Conservation (phyloP, 2,113 vertebrate species). For the Perognathus longimembris region DNA sequence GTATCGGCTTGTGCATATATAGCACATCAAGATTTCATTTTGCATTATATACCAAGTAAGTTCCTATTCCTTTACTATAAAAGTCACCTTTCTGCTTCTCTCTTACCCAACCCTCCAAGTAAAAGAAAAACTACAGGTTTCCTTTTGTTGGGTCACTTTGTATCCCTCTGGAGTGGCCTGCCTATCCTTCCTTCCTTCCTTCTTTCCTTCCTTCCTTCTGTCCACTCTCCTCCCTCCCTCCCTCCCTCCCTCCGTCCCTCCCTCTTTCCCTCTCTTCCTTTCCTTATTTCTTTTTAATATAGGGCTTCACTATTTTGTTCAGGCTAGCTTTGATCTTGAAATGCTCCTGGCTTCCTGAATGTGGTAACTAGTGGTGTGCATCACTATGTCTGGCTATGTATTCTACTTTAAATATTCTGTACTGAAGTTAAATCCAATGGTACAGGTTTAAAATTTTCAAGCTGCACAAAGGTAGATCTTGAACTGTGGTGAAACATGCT, state of each 20-base stretch:
- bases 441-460: background rate
- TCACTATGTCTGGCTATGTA: background rate
- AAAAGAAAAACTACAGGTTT: slow-evolving; percentile 1
- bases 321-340: too few species aligned
- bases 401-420: too few species aligned
- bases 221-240: too few species aligned
- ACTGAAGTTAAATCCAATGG: background rate
- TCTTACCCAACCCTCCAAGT: background rate
- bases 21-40: background rate
- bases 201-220: too few species aligned
- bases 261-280: too few species aligned
- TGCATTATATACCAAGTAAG: background rate
- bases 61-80: slow-evolving; percentile 12
- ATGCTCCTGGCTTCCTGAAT: too few species aligned
- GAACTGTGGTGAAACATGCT: background rate
- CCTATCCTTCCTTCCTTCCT: too few species aligned
- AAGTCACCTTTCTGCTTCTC: background rate
- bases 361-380: too few species aligned
- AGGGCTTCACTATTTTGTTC: too few species aligned
- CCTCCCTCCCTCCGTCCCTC: too few species aligned
- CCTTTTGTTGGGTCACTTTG: background rate
- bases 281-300: too few species aligned
- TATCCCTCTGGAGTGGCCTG: background rate
- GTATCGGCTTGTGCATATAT: too few species aligned
- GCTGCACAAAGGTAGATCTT: background rate